Base-by-base conservation (phyloP, 2,888 invertebrate genomes). In the Prostheceraeus crozeri region DNA sequence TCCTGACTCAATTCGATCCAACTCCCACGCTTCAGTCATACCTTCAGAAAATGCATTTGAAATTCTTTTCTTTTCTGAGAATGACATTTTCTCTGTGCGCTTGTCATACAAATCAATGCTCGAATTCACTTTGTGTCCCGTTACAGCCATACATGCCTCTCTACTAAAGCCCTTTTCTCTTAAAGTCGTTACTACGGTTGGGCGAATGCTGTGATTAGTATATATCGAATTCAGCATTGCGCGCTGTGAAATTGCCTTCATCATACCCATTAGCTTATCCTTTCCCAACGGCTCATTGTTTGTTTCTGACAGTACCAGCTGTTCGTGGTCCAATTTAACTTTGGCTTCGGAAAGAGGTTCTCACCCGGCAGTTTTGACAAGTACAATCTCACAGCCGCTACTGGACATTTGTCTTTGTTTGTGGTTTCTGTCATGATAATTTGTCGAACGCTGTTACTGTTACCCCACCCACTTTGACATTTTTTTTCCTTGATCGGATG, bases 271-370 rank as follows among this genome's bases (percentile, higher is more conserved):
- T 40, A 51, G 33, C 8, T 16, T 19, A n/a, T 51, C 25, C 27
- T 51, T 51, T 23, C 28, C 52, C 10, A 51, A n/a, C 8, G n/a
- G 4, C 6, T 51, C 52, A 14, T 51, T 51, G n/a, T n/a, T n/a
- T n/a, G n/a, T n/a, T n/a, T n/a, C 8, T 4, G 4, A n/a, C 52
- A 51, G 33, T 51, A 51, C 52, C 52, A 51, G n/a, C 33, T 25
- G 6, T 40, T 27, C 33, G 33, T 28, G 40, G 6, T 4, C 40
- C 6, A 8, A n/a, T 14, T 40, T 40, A 40, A 4, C n/a, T 40
- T 40, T 40, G n/a, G 33, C 21, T 33, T 6, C 14, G 14, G 36
- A 27, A 40, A 23, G 14, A 14, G 23, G 27, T 14, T n/a, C n/a
- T n/a, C n/a, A n/a, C n/a, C 14, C 27, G 6, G 8, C 33, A 33